These are phyloP conservation scores for Seira sanloemensis DNA, from an alignment of 2,888 invertebrate genomes.

Conservation along the genomic window DNA sequence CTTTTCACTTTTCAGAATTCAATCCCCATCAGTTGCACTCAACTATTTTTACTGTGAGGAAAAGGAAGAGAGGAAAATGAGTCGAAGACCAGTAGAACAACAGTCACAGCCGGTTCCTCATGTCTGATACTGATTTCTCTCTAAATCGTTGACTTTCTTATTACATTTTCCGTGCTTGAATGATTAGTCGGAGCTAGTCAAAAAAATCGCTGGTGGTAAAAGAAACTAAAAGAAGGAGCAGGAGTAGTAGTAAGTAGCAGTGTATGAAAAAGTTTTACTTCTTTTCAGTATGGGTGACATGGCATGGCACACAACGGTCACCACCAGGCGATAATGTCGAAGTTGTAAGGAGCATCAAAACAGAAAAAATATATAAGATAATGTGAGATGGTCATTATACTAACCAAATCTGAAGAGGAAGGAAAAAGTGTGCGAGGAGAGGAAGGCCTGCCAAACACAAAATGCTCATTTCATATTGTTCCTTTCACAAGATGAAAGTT, in stretches of 20 bases:
- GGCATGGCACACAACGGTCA: background rate
- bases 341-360: background rate
- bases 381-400: background rate
- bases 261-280: background rate
- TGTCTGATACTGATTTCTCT: conserved; percentile 17
- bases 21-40: conserved; percentile 58
- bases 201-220: background rate
- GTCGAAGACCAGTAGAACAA: conserved; percentile 25
- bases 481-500: no score
- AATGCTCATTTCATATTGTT: background rate
- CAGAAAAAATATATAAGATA: background rate
- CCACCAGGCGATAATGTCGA: background rate
- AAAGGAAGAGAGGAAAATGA: background rate
- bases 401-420: background rate
- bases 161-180: conserved; percentile 45
- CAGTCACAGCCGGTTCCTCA: conserved; percentile 44
- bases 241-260: no score
- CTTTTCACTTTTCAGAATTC: conserved; percentile 22
- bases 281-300: background rate
- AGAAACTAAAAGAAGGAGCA: no score
- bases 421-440: background rate
- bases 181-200: conserved; percentile 55
- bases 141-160: background rate
- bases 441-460: background rate
- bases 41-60: conserved; percentile 6